Percentiles rank a stretch among this genome's conserved stretches.
phyloP scores from a whole-genome alignment of 2,113 vertebrate genomes.

The Thamnaconus septentrionalis region DNA sequence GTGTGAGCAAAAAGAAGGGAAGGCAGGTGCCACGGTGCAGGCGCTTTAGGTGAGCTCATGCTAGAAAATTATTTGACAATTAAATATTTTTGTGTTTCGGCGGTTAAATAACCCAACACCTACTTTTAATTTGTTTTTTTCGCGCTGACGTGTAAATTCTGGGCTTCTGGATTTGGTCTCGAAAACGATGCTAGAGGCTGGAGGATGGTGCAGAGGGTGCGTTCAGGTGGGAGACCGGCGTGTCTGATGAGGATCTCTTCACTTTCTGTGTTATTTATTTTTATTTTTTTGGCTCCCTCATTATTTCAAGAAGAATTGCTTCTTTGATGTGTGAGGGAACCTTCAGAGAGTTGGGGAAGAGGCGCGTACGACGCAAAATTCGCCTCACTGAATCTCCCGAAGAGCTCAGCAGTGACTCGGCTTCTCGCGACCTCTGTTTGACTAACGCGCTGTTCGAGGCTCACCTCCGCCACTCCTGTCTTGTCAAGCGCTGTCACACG shows the following conservation, averaged over 20 bases:
- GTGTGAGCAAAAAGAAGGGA: slow-evolving; percentile 21
- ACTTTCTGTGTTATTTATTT: neutral
- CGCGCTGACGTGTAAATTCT: neutral
- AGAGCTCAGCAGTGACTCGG: slow-evolving; percentile 18
- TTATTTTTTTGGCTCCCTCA: slow-evolving; percentile 34
- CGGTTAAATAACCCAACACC: neutral
- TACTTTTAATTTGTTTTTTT: neutral
- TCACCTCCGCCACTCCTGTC: too few relatives aligned
- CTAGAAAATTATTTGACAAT: slow-evolving; percentile 51
- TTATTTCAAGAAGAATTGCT: slow-evolving; percentile 51
- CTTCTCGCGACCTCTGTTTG: slow-evolving; percentile 28
- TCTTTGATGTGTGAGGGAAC: slow-evolving; percentile 59
- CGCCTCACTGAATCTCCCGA: slow-evolving; percentile 44
- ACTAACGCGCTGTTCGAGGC: neutral
- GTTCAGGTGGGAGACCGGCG: slow-evolving; percentile 47
- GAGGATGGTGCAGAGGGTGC: slow-evolving; percentile 23
- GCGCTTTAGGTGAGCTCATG: slow-evolving; percentile 57
- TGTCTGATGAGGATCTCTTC: slow-evolving; percentile 41
- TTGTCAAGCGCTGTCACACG: too few relatives aligned
- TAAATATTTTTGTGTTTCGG: neutral
- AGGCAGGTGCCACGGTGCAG: slow-evolving; percentile 33
- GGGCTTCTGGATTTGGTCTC: too few relatives aligned
- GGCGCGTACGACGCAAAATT: slow-evolving; percentile 45
- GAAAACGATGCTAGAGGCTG: slow-evolving; percentile 14
- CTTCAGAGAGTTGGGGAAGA: slow-evolving; percentile 44